Base-by-base conservation (phyloP, 2,797 vertebrate genomes). In the Distichodus sexfasciatus region DNA sequence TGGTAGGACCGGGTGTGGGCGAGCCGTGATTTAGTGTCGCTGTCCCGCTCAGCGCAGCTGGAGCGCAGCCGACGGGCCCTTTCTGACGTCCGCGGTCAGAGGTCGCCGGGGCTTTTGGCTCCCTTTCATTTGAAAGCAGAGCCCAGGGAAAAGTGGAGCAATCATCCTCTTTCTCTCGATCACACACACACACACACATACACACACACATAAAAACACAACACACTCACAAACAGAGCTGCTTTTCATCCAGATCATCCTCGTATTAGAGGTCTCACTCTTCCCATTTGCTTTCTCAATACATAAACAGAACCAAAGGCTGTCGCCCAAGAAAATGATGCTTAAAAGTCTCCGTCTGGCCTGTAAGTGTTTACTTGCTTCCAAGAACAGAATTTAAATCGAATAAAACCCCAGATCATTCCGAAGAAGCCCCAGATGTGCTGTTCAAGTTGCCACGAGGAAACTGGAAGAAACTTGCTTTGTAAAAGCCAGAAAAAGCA, bases 41-140 rank as follows among this genome's bases (percentile, higher is more conserved):
- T 76, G 65, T 75, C 40, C 66, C 72, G 74, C 59, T 43, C 21
- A 29, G 23, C 40, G 74, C 74, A 77, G 77, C 74, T 71, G 68
- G 78, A 84, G 83, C 71, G 69, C 74, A 80, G 76, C 81, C 76
- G 81, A 36, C 38, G 72, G 73, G 26, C 66, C 69, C 46, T 53
- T 53, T 72, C 72, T 78, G 57, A 83, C 79, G 77, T 72, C 48
- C 46, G 31, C 72, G 80, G 71, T 83, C 53, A 76, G 58, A 68
- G 80, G 82, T 85, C 61, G 50, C 67, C 50, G 29, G 53, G 75
- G 76, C 61, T 65, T 69, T 65, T 74, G 77, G 69, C 77, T 83
- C 60, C 61, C 71, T 71, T 84, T 85, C 79, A 79, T 81, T 79
- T 78, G 57, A 80, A 84, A 79, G 53, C 71, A 66, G 66, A 82